Conservation (phyloP, 2,888 invertebrate species). For the Amphipyra berbera region DNA sequence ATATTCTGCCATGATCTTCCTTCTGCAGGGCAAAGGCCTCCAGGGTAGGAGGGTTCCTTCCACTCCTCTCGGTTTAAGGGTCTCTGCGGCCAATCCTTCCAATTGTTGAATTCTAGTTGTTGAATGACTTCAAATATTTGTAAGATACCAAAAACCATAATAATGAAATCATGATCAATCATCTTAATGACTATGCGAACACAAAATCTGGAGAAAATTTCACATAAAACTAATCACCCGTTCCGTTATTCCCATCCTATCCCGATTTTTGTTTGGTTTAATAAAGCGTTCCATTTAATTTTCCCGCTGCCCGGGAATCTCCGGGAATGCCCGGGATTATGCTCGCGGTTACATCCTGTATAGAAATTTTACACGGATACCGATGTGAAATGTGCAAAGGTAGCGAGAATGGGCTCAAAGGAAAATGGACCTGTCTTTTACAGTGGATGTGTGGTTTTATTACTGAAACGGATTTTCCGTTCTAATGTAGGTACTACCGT, state of each 20-base stretch:
- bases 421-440: constrained; percentile 24
- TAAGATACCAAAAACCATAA: too few relatives aligned
- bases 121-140: too few relatives aligned
- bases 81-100: too few relatives aligned
- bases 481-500: neutral
- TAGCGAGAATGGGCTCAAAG: constrained; percentile 25
- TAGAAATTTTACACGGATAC: constrained; percentile 26
- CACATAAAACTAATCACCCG: too few relatives aligned
- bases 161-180: too few relatives aligned
- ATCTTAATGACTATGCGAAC: too few relatives aligned
- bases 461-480: constrained; percentile 14
- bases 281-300: constrained; percentile 12
- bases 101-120: too few relatives aligned
- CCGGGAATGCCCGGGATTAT: constrained; percentile 12
- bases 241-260: neutral
- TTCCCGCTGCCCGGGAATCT: constrained; percentile 1
- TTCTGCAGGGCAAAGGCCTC: too few relatives aligned
- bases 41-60: too few relatives aligned
- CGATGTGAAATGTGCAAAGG: constrained; percentile 27
- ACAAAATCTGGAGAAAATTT: too few relatives aligned
- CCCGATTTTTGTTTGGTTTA: constrained; percentile 10
- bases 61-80: too few relatives aligned
- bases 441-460: constrained; percentile 5
- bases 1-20: too few relatives aligned
- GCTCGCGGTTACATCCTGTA: constrained; percentile 16